phyloP scores from a whole-genome alignment of 1,140 invertebrate genomes.

The Aphis craccivora region DNA sequence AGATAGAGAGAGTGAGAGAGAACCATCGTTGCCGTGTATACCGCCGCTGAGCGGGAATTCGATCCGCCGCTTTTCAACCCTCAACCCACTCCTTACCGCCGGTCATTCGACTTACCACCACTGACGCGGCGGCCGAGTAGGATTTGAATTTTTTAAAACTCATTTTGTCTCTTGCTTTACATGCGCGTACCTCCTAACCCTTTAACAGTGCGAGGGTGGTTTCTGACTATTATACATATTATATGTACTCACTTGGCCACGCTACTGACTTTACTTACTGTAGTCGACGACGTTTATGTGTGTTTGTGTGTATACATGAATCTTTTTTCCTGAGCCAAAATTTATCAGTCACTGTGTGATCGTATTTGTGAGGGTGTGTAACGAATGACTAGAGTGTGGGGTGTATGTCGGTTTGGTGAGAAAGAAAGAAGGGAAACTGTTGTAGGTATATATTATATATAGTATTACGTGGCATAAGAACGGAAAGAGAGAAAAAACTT shows the following conservation, averaged over 20 bases:
- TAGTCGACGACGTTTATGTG: background rate
- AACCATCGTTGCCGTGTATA: background rate
- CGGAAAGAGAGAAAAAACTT: background rate
- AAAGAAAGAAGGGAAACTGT: background rate
- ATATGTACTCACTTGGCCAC: background rate
- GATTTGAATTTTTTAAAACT: conserved; percentile 53
- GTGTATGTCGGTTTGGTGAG: background rate
- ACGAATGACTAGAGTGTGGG: background rate
- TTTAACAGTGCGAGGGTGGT: background rate
- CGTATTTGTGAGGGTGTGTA: background rate
- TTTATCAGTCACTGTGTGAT: background rate
- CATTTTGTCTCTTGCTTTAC: background rate
- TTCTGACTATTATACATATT: background rate
- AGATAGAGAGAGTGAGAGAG: background rate
- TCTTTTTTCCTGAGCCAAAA: background rate
- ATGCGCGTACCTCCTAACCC: background rate
- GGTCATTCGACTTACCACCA: background rate
- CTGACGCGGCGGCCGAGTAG: background rate
- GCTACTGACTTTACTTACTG: background rate
- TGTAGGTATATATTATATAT: background rate
- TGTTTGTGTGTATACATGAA: background rate
- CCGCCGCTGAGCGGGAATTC: background rate
- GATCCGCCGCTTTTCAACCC: background rate
- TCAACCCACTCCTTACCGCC: background rate
- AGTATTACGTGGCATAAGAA: background rate